phyloP scores from a whole-genome alignment of 1,140 invertebrate genomes.

The Musca vetustissima region DNA sequence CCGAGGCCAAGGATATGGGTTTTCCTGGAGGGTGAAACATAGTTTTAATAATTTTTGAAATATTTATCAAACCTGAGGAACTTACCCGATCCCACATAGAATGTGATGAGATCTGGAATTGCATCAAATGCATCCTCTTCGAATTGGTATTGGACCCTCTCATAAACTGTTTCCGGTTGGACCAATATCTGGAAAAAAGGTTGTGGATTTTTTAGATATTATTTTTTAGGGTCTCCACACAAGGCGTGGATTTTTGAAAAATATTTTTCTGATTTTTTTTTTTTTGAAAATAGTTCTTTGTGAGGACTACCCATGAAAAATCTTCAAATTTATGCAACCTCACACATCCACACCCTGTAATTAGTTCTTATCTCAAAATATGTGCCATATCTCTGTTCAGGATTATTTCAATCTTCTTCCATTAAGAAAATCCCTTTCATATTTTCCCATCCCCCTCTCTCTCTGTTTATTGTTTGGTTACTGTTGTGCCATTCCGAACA shows the following conservation, averaged over 20 bases:
- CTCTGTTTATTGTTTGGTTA: too few relatives aligned
- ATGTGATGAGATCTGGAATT: conserved; percentile 90
- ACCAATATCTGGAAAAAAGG: conserved; percentile 77
- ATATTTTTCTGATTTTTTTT: too few relatives aligned
- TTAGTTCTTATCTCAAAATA: background rate
- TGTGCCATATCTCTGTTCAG: background rate
- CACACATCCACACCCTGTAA: too few relatives aligned
- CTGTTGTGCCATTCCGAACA: background rate
- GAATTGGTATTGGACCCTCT: conserved; percentile 88
- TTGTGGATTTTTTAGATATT: background rate
- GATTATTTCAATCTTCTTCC: background rate
- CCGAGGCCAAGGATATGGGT: conserved; percentile 83
- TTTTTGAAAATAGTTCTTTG: too few relatives aligned
- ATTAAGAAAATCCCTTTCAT: background rate
- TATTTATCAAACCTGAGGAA: background rate
- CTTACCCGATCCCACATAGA: conserved; percentile 85
- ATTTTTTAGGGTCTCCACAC: conserved; percentile 12
- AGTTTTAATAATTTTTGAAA: background rate
- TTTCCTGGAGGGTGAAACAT: conserved; percentile 46
- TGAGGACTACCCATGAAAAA: too few relatives aligned
- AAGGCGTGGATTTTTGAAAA: too few relatives aligned
- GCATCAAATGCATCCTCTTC: conserved; percentile 93
- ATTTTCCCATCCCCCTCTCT: background rate
- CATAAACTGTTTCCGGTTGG: conserved; percentile 87
- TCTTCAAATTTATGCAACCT: too few relatives aligned